These are phyloP conservation scores for Phragmatobia fuliginosa DNA, from an alignment of 2,888 invertebrate species.

Conservation along the genomic window DNA sequence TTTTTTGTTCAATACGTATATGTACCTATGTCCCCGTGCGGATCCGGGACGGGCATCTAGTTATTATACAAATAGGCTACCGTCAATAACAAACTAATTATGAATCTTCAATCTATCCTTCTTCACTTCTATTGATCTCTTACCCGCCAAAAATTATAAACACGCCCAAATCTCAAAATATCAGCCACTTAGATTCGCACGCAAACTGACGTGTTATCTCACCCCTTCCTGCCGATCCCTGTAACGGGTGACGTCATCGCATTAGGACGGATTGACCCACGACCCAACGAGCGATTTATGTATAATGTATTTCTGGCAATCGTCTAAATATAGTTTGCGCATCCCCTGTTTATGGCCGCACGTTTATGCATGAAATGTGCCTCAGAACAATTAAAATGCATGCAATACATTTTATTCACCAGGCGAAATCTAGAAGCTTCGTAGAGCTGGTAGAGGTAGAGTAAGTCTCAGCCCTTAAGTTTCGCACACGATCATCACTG, in stretches of 20 bases:
- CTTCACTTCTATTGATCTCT: conserved; percentile 15
- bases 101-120: background rate
- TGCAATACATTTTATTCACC: background rate
- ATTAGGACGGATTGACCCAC: conserved; percentile 65
- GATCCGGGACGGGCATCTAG: too few species aligned
- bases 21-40: too few species aligned
- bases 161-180: conserved; percentile 40
- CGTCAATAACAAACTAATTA: background rate
- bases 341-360: conserved; percentile 33
- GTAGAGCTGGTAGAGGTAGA: background rate
- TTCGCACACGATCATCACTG: background rate
- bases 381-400: background rate
- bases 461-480: background rate
- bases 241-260: conserved; percentile 62
- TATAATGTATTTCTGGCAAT: conserved; percentile 29
- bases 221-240: conserved; percentile 41
- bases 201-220: conserved; percentile 42
- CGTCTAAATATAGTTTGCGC: conserved; percentile 61
- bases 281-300: conserved; percentile 59
- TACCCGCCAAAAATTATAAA: conserved; percentile 3
- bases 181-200: conserved; percentile 41
- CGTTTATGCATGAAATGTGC: background rate
- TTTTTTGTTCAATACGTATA: too few species aligned
- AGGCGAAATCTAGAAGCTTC: background rate
- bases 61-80: background rate